Conservation (phyloP, 2,888 invertebrate genomes). For the Trichacis sp. region DNA sequence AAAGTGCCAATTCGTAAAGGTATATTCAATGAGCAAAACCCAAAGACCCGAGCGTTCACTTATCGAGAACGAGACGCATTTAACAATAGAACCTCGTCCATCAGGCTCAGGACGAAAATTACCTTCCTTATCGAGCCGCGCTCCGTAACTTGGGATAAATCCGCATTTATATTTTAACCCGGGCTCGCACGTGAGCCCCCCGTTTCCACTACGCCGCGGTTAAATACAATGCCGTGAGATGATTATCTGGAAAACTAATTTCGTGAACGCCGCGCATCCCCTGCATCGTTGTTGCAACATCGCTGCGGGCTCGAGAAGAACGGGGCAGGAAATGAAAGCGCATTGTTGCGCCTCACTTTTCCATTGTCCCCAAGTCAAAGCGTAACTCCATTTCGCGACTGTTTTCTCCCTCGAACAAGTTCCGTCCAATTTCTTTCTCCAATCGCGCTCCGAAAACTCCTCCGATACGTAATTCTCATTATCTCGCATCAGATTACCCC, state of each 20-base stretch:
- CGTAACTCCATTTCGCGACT: too few species aligned
- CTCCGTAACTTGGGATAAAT: constrained; percentile 59
- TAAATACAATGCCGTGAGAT: constrained; percentile 66
- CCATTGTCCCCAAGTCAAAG: too few species aligned
- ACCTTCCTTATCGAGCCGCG: constrained; percentile 59
- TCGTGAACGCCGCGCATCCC: constrained; percentile 56
- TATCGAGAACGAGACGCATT: constrained; percentile 41
- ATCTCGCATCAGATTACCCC: constrained; percentile 65
- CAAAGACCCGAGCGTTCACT: constrained; percentile 10
- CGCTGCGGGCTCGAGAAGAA: constrained; percentile 24
- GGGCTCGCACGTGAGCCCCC: constrained; percentile 39
- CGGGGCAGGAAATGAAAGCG: constrained; percentile 45
- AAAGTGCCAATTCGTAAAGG: background rate
- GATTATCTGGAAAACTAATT: constrained; percentile 70
- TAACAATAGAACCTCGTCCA: constrained; percentile 44
- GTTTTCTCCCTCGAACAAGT: too few species aligned
- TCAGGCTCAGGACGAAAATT: constrained; percentile 56
- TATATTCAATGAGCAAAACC: background rate
- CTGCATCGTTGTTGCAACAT: constrained; percentile 31
- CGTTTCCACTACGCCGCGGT: constrained; percentile 37
- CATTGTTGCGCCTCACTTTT: too few species aligned
- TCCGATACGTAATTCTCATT: constrained; percentile 70
- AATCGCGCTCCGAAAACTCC: too few species aligned
- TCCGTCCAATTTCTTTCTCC: too few species aligned
- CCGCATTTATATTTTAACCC: constrained; percentile 59